Base-by-base conservation (phyloP, 1,140 invertebrate species). In the Trichonephila inaurata region DNA sequence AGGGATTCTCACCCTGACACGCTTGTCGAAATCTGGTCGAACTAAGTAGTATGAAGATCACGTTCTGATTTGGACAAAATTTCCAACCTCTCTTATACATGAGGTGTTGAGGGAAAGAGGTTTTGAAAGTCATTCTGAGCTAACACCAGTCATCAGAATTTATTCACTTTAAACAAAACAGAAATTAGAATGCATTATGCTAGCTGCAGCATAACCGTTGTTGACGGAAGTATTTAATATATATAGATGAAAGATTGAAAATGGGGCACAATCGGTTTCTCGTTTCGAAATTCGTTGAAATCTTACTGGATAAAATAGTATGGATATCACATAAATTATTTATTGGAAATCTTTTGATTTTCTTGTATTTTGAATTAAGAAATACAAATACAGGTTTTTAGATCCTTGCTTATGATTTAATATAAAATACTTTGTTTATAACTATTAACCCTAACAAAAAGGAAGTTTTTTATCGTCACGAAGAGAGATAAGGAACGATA, bases 11-110 rank as follows among this genome's bases (percentile, higher is more conserved):
- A 40, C 72, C 16, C 33, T 28, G 44, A 21, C 21, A 2, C 19
- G 10, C 33, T 58, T 89, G 87, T 72, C 87, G 62, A 89, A 89
- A 89, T 64, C 33, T 89, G 64, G 60, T 89, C 24, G 19, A 33
- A 40, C 28, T 62, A 14, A 28, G 85, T 33, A 58, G 44, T 51
- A 60, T 60, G 44, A 60, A n/a, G 51, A 16, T 83, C 82, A 83
- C 82, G 82, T 83, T 58, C 19, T 58, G 44, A 77, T 40, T 28
- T 77, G 72, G 82, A 60, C n/a, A 60, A 19, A 60, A 58, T 83
- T 28, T n/a, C 19, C 21, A 8, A 44, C 28, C 10, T 24, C 19
- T 7, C 21, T 83, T n/a, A 58, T 58, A 18, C n/a, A 8, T 24
- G 2, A 2, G 44, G 19, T 51, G 14, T 58, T 44, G 40, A 28